Evolutionary conservation across 2,888 invertebrate genomes (phyloP), one percentile per base, ranked within the genome.

Genomic region (Cephus rjabovi): DNA sequence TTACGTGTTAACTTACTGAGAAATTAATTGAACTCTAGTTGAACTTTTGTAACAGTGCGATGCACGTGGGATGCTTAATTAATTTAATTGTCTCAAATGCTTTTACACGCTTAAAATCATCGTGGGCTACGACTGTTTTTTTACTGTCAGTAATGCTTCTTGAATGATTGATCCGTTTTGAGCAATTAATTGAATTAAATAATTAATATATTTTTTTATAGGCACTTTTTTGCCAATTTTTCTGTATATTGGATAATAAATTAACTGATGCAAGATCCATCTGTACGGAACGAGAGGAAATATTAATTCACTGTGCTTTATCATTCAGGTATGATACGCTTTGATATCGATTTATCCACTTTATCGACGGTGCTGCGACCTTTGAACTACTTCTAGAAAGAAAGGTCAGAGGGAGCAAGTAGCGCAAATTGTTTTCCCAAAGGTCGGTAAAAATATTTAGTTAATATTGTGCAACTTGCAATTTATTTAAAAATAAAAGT

Each of bases 11-110:
- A 56, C 73, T 69, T 85, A 82, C 85, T 76, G 37, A 79, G 83
- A 85, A 84, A 77, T 82, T 82, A 75, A 83, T 83, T 83, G 75
- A 84, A 77, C 81, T 79, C 77, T 81, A 84, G 81, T 84, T 84
- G 82, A 84, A 82, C 80, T 78, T 81, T 74, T 37, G 78, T 15
- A 2, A 80, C 77, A 76, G 71, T 82, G 76, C 80, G 73, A 34
- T 33, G 31, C 40, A 75, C 81, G 81, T 80, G 76, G 74, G 75
- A 40, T 35, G 78, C 68, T 73, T 77, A 69, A 69, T 23, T 56
- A 23, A 56, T 56, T 56, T 56, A 56, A 56, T 56, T 23, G 23
- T 56, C 56, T 56, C 56, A 56, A 56, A 23, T 56, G 56, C 56
- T 23, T 40, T 40, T 40, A 40, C 15, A 40, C 40, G 23, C 15